A percentile compares a stretch with the other conserved stretches of the same genome.
Evolutionary conservation across 1,140 invertebrate species (phyloP).

Genomic region (Thrips palmi): DNA sequence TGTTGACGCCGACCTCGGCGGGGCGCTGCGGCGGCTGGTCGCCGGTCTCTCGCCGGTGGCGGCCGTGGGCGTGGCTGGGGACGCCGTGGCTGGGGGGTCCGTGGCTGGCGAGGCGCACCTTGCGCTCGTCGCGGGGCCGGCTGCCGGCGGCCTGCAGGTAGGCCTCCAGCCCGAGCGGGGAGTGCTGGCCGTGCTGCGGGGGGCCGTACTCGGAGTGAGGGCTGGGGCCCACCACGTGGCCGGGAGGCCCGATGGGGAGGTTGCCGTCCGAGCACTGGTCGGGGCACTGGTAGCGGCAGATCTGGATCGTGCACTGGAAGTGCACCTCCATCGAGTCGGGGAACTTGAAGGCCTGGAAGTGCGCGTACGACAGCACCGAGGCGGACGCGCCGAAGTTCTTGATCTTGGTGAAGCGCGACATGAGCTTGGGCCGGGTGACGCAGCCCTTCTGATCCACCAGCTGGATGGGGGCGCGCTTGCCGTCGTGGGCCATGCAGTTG

Average conservation of each 20-base stretch:
- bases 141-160: not conserved
- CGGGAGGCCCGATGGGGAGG: constrained; percentile 25
- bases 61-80: constrained; percentile 39
- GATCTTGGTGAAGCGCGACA: constrained; percentile 87
- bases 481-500: constrained; percentile 87
- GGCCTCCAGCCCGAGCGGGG: constrained; percentile 3
- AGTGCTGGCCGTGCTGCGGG: constrained; percentile 12
- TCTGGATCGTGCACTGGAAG: constrained; percentile 90
- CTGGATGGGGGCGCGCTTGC: constrained; percentile 85
- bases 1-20: constrained; percentile 81
- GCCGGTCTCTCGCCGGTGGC: constrained; percentile 23
- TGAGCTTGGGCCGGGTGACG: constrained; percentile 76
- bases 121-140: not conserved
- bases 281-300: constrained; percentile 80
- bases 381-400: constrained; percentile 88
- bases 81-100: constrained; percentile 34
- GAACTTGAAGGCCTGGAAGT: constrained; percentile 91
- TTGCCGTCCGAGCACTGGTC: constrained; percentile 61
- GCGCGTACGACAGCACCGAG: constrained; percentile 77
- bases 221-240: constrained; percentile 22
- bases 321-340: constrained; percentile 93
- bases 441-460: constrained; percentile 84
- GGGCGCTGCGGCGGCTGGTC: constrained; percentile 36
- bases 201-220: constrained; percentile 12
- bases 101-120: constrained; percentile 13